These are phyloP conservation scores for Pardalotus punctatus DNA, from an alignment of 2,113 vertebrate species.

Conservation along the genomic window DNA sequence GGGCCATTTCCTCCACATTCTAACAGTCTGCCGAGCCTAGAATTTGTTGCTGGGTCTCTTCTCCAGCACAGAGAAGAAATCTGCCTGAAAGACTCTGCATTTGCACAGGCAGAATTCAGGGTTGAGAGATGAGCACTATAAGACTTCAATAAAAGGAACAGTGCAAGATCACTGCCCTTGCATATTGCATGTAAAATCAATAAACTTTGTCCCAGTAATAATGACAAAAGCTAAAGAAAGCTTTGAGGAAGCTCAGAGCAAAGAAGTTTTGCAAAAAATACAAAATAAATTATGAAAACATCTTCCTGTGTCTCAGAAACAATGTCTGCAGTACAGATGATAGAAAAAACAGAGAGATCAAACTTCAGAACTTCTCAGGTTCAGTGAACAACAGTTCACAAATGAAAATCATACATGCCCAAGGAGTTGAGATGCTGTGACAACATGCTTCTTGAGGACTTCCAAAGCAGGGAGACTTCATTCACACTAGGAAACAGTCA, in stretches of 20 bases:
- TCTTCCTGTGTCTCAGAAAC: not conserved
- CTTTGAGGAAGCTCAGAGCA: not conserved
- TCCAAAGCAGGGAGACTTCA: not conserved
- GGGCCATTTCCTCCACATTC: not conserved
- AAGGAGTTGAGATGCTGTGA: not conserved
- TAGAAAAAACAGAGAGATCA: not conserved
- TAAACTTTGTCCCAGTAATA: not conserved
- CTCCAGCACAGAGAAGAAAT: not conserved
- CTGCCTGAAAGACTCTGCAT: not conserved
- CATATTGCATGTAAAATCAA: not conserved
- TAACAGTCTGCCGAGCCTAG: not conserved
- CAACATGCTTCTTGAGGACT: not conserved
- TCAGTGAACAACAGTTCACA: not conserved
- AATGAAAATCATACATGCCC: not conserved
- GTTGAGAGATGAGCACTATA: not conserved
- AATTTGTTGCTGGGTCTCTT: not conserved
- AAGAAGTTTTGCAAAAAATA: not conserved
- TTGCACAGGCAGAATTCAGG: not conserved
- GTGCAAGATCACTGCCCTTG: not conserved
- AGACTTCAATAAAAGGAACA: not conserved
- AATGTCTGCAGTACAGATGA: not conserved
- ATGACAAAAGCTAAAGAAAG: not conserved
- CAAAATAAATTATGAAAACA: not conserved
- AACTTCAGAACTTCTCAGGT: not conserved
- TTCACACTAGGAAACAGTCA: not conserved